These are phyloP conservation scores for Battus philenor DNA, from an alignment of 1,140 invertebrate genomes.

Conservation along the genomic window DNA sequence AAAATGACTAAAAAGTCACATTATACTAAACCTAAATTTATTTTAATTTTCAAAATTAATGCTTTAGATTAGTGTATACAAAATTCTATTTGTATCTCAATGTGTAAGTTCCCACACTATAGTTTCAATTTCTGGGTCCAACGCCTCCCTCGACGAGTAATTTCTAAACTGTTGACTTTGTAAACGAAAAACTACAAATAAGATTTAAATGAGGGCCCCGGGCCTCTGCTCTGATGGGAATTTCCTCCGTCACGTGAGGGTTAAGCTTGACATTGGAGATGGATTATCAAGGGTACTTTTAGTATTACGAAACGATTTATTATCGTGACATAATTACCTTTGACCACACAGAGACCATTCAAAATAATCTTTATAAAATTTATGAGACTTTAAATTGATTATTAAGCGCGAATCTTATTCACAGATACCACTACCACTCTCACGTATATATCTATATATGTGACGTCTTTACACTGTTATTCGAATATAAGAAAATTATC, in stretches of 20 bases:
- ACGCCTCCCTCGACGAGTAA: slow-evolving; percentile 25
- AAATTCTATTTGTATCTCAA: slow-evolving; percentile 14
- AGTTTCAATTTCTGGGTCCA: slow-evolving; percentile 24
- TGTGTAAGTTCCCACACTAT: slow-evolving; percentile 22
- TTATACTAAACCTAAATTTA: no score
- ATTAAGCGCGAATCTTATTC: no score
- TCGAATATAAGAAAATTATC: no score
- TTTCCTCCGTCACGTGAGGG: slow-evolving; percentile 19
- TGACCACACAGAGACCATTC: slow-evolving; percentile 1
- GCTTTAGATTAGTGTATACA: no score
- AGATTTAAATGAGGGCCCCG: slow-evolving; percentile 49
- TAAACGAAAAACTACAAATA: slow-evolving; percentile 64
- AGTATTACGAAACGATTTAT: slow-evolving; percentile 18
- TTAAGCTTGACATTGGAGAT: slow-evolving; percentile 20
- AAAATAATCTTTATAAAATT: no score
- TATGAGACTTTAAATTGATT: no score
- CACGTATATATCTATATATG: no score
- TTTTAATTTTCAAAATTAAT: no score
- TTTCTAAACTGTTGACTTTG: slow-evolving; percentile 44
- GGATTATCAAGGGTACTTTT: slow-evolving; percentile 18
- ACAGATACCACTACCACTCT: no score
- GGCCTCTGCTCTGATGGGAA: slow-evolving; percentile 15
- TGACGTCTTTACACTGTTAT: no score
- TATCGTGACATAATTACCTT: slow-evolving; percentile 4
- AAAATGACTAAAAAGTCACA: slow-evolving; percentile 14